Percentiles rank a stretch among this genome's conserved stretches.
Evolutionary conservation across 2,888 invertebrate genomes (phyloP).

Genomic region (Ophion obscuratus): DNA sequence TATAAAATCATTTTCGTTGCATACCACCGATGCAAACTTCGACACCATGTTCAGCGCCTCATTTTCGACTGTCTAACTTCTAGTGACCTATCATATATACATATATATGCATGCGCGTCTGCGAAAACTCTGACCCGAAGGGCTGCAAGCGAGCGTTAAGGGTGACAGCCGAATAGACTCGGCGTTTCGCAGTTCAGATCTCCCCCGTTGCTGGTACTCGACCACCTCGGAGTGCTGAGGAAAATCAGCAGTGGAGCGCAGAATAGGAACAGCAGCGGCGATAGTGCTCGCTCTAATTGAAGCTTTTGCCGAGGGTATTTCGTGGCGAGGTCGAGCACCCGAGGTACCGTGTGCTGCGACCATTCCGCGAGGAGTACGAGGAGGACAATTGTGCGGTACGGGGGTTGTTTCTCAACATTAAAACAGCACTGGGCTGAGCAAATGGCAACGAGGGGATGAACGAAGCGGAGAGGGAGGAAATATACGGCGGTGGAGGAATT

Average conservation of each 20-base stretch:
- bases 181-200: conserved; percentile 36
- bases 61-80: no score
- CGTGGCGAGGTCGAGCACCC: conserved; percentile 56
- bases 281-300: conserved; percentile 55
- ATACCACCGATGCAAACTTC: no score
- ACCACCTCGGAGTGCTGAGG: conserved; percentile 17
- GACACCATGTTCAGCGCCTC: no score
- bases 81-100: no score
- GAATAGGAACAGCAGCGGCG: conserved; percentile 21
- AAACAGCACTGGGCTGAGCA: conserved; percentile 40
- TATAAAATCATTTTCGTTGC: no score
- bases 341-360: conserved; percentile 45
- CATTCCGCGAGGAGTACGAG: conserved; percentile 43
- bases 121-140: conserved; percentile 25
- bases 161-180: conserved; percentile 36
- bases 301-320: conserved; percentile 65
- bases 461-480: conserved; percentile 51
- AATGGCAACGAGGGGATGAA: conserved; percentile 36
- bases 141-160: conserved; percentile 30
- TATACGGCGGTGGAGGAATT: conserved; percentile 61
- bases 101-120: background rate
- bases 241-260: conserved; percentile 40
- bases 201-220: conserved; percentile 5
- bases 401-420: conserved; percentile 43
- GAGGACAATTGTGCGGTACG: conserved; percentile 43